phyloP scores from a whole-genome alignment of 37 sponge, comb jelly and placozoan species.

The Hormiphora californensis region DNA sequence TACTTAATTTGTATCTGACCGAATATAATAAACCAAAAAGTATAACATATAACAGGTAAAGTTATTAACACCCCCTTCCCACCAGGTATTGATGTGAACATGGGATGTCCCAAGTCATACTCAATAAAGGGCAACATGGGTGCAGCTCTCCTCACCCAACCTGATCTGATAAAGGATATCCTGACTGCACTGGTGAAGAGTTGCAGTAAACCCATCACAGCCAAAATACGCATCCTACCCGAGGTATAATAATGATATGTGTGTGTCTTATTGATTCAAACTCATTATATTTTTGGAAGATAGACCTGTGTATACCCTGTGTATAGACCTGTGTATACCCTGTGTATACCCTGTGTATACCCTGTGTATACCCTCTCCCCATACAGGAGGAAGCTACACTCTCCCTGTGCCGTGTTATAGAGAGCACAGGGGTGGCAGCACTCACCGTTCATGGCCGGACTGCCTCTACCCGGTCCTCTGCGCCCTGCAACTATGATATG shows the following conservation, averaged over 20 bases:
- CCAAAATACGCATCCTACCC: slow-evolving; percentile 90
- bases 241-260: slow-evolving; percentile 56
- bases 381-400: slow-evolving; percentile 74
- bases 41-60: no score
- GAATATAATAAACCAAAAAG: no score
- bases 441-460: slow-evolving; percentile 88
- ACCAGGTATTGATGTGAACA: slow-evolving; percentile 88
- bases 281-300: no score
- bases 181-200: slow-evolving; percentile 72
- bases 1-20: no score
- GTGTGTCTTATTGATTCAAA: no score
- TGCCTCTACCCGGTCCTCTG: slow-evolving; percentile 55
- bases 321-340: no score
- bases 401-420: slow-evolving; percentile 75
- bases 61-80: no score
- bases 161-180: slow-evolving; percentile 76
- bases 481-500: slow-evolving; percentile 75
- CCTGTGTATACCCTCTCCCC: not conserved
- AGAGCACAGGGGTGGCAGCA: slow-evolving; percentile 89
- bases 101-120: slow-evolving; percentile 99
- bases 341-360: not conserved
- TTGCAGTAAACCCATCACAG: slow-evolving; percentile 78
- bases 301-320: no score
- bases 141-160: slow-evolving; percentile 78
- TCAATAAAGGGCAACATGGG: slow-evolving; percentile 94